Conservation (phyloP, 2,888 invertebrate species). For the Tachina fera region DNA sequence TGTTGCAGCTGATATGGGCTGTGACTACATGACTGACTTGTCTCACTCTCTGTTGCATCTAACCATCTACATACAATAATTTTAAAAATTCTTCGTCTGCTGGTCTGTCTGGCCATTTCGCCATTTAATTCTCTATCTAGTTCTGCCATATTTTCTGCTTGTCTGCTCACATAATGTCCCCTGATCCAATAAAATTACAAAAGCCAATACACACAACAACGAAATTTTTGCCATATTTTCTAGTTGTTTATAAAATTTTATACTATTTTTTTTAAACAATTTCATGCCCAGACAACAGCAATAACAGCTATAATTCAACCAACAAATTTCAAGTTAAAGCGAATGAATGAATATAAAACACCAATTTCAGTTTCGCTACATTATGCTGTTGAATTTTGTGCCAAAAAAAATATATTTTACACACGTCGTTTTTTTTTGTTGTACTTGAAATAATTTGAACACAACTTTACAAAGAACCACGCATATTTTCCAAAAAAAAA, state of each 20-base stretch:
- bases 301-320: constrained; percentile 17
- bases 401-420: constrained; percentile 4
- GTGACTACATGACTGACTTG: constrained; percentile 64
- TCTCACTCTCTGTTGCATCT: constrained; percentile 60
- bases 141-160: constrained; percentile 9
- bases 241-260: constrained; percentile 19
- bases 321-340: constrained; percentile 23
- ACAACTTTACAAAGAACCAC: constrained; percentile 47
- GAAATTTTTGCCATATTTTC: constrained; percentile 67
- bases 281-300: constrained; percentile 51
- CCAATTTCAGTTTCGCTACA: constrained; percentile 49
- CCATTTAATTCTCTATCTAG: constrained; percentile 9
- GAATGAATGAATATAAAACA: background rate
- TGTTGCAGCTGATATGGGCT: constrained; percentile 52
- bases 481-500: constrained; percentile 59
- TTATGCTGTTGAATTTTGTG: constrained; percentile 50
- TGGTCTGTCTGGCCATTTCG: constrained; percentile 14
- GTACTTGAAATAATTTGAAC: constrained; percentile 57
- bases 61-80: constrained; percentile 60
- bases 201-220: constrained; percentile 19
- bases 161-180: constrained; percentile 18
- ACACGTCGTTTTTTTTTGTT: constrained; percentile 44
- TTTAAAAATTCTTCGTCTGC: constrained; percentile 29
- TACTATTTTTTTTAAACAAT: background rate
- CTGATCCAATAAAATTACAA: constrained; percentile 33